phyloP scores from a whole-genome alignment of 2,888 invertebrate genomes.

The Dynastes tityus region DNA sequence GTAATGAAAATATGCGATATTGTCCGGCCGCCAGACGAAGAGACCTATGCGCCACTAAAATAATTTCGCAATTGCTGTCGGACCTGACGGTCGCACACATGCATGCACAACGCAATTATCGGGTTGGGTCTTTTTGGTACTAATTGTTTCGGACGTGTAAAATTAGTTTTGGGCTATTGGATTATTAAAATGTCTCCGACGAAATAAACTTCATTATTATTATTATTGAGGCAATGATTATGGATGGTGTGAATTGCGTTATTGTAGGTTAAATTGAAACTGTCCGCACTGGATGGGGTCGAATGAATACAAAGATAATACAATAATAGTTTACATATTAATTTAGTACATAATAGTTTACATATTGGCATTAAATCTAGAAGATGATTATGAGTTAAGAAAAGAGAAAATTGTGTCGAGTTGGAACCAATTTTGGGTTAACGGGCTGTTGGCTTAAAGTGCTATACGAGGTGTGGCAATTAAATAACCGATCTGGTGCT shows the following conservation, averaged over 20 bases:
- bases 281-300: background rate
- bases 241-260: background rate
- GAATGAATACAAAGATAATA: background rate
- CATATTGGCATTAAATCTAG: too few relatives aligned
- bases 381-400: too few relatives aligned
- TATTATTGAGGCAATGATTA: background rate
- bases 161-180: background rate
- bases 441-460: too few relatives aligned
- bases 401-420: too few relatives aligned
- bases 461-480: too few relatives aligned
- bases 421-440: too few relatives aligned
- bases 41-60: background rate
- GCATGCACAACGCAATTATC: background rate
- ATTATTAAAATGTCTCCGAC: background rate
- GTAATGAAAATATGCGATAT: slow-evolving; percentile 42
- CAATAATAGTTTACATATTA: too few relatives aligned
- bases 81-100: too few relatives aligned
- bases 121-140: background rate
- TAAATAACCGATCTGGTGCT: too few relatives aligned
- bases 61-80: background rate
- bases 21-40: background rate
- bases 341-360: too few relatives aligned
- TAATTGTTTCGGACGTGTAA: background rate
- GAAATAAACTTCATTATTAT: background rate
- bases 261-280: background rate